A percentile compares a stretch with the other conserved stretches of the same genome.
phyloP scores from a whole-genome alignment of 2,888 invertebrate species.

The Mesorhabditis sp. region DNA sequence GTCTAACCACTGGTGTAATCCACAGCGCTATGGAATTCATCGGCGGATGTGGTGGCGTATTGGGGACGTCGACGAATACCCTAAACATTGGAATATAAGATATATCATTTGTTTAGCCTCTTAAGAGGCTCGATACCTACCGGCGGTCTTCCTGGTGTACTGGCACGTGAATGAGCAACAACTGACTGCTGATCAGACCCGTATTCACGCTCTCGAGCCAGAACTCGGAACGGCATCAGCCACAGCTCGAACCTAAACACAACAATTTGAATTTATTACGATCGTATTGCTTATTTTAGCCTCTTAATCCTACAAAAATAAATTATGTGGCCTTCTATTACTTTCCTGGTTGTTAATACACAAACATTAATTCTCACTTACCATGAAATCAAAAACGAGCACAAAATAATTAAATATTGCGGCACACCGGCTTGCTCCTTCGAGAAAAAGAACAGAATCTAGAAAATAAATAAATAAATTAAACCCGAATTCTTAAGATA shows the following conservation, averaged over 20 bases:
- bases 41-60: not conserved
- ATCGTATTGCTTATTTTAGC: not conserved
- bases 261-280: not conserved
- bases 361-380: not conserved
- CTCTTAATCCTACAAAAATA: no score
- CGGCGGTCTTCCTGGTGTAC: no score
- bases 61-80: not conserved
- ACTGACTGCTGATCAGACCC: not conserved
- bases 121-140: no score
- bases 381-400: conserved; percentile 1
- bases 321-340: no score
- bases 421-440: conserved; percentile 2
- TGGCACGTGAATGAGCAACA: no score
- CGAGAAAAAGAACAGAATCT: conserved; percentile 3
- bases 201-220: not conserved
- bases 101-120: no score
- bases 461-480: not conserved
- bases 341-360: no score
- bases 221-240: not conserved
- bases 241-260: not conserved
- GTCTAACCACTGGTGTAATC: not conserved
- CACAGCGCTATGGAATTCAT: conserved; percentile 6
- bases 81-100: not conserved
- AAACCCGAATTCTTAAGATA: not conserved
- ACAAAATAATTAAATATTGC: not conserved